These are phyloP conservation scores for Rhinolophus ferrumequinum DNA, from an alignment of 2,113 vertebrate genomes.

Conservation along the genomic window DNA sequence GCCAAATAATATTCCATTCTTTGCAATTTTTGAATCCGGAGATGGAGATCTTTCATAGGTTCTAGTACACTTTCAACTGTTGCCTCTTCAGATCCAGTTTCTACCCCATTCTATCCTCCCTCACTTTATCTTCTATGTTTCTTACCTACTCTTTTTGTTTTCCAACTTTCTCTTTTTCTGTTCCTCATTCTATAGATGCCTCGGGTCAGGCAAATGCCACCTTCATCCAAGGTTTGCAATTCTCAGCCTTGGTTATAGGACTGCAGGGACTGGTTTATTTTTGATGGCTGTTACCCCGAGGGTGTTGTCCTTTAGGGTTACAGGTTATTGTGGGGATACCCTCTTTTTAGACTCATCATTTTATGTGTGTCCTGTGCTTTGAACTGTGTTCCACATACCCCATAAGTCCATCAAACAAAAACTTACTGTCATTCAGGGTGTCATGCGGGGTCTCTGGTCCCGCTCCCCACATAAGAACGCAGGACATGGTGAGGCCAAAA, in stretches of 20 bases:
- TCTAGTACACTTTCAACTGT: neutral
- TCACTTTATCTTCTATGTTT: neutral
- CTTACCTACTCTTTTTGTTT: neutral
- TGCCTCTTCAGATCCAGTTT: neutral
- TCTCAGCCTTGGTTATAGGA: neutral
- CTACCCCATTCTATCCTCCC: neutral
- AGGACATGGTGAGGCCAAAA: too few species aligned
- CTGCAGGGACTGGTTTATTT: neutral
- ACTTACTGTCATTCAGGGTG: too few species aligned
- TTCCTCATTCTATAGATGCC: neutral
- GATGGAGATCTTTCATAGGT: neutral
- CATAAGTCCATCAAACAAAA: neutral
- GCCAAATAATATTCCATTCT: too few species aligned
- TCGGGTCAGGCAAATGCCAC: neutral
- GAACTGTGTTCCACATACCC: neutral
- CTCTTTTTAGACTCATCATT: neutral
- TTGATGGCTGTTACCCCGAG: neutral
- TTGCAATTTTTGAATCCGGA: neutral
- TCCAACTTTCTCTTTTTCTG: neutral
- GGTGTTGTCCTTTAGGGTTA: neutral
- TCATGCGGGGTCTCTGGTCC: too few species aligned
- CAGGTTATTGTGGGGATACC: neutral
- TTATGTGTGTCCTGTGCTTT: neutral
- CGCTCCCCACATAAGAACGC: too few species aligned
- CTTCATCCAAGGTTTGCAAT: neutral